phyloP scores from a whole-genome alignment of 2,113 vertebrate genomes.

The Ornithorhynchus anatinus region DNA sequence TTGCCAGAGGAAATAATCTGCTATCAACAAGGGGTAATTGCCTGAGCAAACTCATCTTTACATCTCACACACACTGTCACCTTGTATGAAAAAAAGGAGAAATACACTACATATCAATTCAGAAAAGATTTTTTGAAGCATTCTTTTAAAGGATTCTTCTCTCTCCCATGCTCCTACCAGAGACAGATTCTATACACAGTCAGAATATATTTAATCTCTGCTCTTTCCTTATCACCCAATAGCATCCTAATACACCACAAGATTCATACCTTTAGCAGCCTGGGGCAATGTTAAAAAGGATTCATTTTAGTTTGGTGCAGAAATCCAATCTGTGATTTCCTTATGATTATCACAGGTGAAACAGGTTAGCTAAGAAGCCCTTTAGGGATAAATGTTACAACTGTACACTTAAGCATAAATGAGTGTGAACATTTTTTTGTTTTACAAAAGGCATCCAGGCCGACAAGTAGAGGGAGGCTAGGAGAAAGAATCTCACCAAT shows the following conservation, averaged over 20 bases:
- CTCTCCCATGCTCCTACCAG: conserved; percentile 58
- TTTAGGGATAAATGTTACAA: conserved; percentile 52
- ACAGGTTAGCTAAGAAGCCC: conserved; percentile 33
- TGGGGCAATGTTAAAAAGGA: conserved; percentile 52
- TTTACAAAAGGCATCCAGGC: conserved; percentile 1
- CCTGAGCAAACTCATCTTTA: conserved; percentile 75
- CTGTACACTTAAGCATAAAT: conserved; percentile 47
- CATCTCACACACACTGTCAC: conserved; percentile 70
- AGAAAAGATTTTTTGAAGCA: conserved; percentile 48
- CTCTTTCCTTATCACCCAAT: conserved; percentile 62
- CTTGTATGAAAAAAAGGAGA: conserved; percentile 64
- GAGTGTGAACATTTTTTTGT: conserved; percentile 20
- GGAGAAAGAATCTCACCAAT: neutral
- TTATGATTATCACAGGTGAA: conserved; percentile 57
- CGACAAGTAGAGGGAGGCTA: neutral
- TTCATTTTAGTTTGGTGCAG: conserved; percentile 61
- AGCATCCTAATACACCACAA: conserved; percentile 47
- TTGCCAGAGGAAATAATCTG: conserved; percentile 76
- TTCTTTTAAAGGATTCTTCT: conserved; percentile 64
- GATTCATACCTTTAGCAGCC: conserved; percentile 61
- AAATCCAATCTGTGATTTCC: conserved; percentile 69
- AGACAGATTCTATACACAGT: conserved; percentile 45
- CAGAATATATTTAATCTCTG: conserved; percentile 69
- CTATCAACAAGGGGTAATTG: conserved; percentile 78
- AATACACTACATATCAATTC: conserved; percentile 67